These are phyloP conservation scores for Bruchidius siliquastri DNA, from an alignment of 2,888 invertebrate species.

Conservation along the genomic window DNA sequence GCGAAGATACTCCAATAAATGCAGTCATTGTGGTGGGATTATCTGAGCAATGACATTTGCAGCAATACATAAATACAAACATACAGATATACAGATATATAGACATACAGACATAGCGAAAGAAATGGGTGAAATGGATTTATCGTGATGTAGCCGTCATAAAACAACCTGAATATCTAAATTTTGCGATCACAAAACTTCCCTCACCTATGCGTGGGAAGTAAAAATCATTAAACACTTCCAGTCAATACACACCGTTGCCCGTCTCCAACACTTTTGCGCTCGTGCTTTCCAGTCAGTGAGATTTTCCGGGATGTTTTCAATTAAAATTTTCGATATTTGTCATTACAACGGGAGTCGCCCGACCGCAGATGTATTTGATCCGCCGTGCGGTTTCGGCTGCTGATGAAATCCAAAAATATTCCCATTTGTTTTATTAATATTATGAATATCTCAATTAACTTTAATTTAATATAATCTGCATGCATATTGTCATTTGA, in stretches of 20 bases:
- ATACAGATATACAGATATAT: too few relatives aligned
- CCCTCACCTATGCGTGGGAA: too few relatives aligned
- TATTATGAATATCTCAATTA: slow-evolving; percentile 28
- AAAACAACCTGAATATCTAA: too few relatives aligned
- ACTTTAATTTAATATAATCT: slow-evolving; percentile 20
- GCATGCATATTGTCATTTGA: slow-evolving; percentile 20
- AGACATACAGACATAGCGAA: too few relatives aligned
- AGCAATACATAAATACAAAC: too few relatives aligned
- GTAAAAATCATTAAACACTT: neutral
- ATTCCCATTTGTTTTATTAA: slow-evolving; percentile 28
- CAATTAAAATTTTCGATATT: slow-evolving; percentile 24
- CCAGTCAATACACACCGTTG: neutral
- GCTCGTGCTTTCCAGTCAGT: slow-evolving; percentile 1
- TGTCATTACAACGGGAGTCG: slow-evolving; percentile 22
- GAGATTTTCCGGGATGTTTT: slow-evolving; percentile 8
- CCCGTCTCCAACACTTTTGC: neutral
- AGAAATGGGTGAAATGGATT: too few relatives aligned
- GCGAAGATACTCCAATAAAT: too few relatives aligned
- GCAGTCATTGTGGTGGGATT: too few relatives aligned
- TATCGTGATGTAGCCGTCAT: too few relatives aligned
- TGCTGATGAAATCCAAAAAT: slow-evolving; percentile 33
- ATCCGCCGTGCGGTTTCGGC: slow-evolving; percentile 29
- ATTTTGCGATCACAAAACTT: too few relatives aligned
- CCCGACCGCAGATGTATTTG: slow-evolving; percentile 31
- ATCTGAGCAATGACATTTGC: too few relatives aligned